Evolutionary conservation across 2,888 invertebrate genomes (phyloP).

Genomic region (Drosophila dives): DNA sequence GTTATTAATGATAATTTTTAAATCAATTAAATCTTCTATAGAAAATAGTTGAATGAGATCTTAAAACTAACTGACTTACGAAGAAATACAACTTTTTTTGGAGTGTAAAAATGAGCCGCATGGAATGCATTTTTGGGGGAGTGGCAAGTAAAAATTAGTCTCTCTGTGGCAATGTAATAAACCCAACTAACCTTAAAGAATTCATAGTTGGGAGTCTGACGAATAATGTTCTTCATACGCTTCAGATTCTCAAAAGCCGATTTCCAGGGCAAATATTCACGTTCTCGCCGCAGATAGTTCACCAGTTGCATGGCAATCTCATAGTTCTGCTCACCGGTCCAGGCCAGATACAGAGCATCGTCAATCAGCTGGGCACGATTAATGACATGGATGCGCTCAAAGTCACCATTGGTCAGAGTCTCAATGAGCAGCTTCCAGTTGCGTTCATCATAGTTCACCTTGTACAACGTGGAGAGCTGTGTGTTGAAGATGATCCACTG

Average conservation of each 20-base stretch:
- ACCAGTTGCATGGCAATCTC: slow-evolving; percentile 87
- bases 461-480: slow-evolving; percentile 89
- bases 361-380: slow-evolving; percentile 93
- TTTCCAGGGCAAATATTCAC: slow-evolving; percentile 86
- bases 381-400: slow-evolving; percentile 87
- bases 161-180: not conserved
- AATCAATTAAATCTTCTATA: not conserved
- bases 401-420: slow-evolving; percentile 87
- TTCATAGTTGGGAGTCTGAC: slow-evolving; percentile 88
- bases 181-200: slow-evolving; percentile 86
- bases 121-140: slow-evolving; percentile 4
- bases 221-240: slow-evolving; percentile 87
- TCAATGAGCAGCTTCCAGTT: slow-evolving; percentile 90
- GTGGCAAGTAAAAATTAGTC: slow-evolving; percentile 48
- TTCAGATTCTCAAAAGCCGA: slow-evolving; percentile 87
- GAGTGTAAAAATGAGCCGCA: not conserved
- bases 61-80: slow-evolving; percentile 54
- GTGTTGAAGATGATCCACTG: slow-evolving; percentile 91
- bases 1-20: not conserved
- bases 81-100: slow-evolving; percentile 60
- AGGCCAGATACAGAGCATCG: slow-evolving; percentile 90
- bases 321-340: slow-evolving; percentile 88
- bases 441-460: slow-evolving; percentile 90
- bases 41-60: not conserved
- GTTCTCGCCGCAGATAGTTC: slow-evolving; percentile 85